These are phyloP conservation scores for Drosophila saltans DNA, from an alignment of 1,140 invertebrate genomes.

Conservation along the genomic window DNA sequence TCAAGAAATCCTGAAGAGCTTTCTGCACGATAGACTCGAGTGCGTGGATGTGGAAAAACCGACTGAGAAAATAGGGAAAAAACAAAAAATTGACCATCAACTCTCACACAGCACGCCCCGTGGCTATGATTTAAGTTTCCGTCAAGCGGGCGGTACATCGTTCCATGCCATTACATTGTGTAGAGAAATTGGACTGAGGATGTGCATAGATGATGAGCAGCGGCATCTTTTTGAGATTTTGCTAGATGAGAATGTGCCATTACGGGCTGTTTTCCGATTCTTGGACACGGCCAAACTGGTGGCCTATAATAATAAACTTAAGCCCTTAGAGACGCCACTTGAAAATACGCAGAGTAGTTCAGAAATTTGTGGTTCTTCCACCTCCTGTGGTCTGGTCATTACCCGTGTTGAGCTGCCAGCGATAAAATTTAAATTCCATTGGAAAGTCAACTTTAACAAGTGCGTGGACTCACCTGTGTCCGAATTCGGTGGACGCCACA, in stretches of 20 bases:
- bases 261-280: constrained; percentile 45
- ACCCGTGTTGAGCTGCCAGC: constrained; percentile 51
- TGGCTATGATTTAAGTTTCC: constrained; percentile 54
- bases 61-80: constrained; percentile 28
- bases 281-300: constrained; percentile 59
- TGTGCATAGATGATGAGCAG: constrained; percentile 59
- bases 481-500: constrained; percentile 54
- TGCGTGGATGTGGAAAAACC: constrained; percentile 32
- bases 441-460: constrained; percentile 84
- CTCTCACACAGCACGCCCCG: not conserved
- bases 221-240: constrained; percentile 57
- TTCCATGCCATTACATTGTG: constrained; percentile 73
- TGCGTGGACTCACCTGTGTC: constrained; percentile 85
- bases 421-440: constrained; percentile 60
- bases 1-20: constrained; percentile 61
- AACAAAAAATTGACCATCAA: constrained; percentile 26
- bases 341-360: not conserved
- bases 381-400: constrained; percentile 37
- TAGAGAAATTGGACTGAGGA: constrained; percentile 60
- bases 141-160: constrained; percentile 70
- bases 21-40: constrained; percentile 63
- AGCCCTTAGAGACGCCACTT: constrained; percentile 33
- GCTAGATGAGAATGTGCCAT: constrained; percentile 48
- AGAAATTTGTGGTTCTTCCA: not conserved
- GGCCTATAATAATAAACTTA: constrained; percentile 55